Base-by-base conservation (phyloP, 2,888 invertebrate genomes). In the Metalampra italica region DNA sequence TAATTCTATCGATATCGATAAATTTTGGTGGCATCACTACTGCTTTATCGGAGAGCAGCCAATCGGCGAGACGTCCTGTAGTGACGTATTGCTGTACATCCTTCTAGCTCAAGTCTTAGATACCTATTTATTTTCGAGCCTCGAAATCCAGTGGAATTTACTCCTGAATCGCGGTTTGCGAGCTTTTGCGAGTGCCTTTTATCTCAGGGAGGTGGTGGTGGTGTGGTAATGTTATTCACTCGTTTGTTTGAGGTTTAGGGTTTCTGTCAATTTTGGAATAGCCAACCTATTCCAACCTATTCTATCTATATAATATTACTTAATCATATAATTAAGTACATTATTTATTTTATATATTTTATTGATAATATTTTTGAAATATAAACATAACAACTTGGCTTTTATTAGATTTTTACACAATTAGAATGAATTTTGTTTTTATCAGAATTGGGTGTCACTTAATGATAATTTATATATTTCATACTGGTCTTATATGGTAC, bases 11-110 rank as follows among this genome's bases (percentile, higher is more conserved):
- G 3, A 36, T 36, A 36, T 36, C n/a, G n/a, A 36, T n/a, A 36
- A 32, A 32, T 8, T 12, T 37, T 3, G 11, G 7, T 7, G 12
- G n/a, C 55, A 53, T 53, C 74, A 43, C 75, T 77, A 74, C 43
- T n/a, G 38, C 50, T 67, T 72, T 75, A 79, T 78, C 75, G 71
- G 60, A 56, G 64, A 62, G 61, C 66, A 75, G 68, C 75, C 82
- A 82, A 82, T 83, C 76, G 76, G 64, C 63, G 66, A 67, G 54
- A 64, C 64, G 67, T 74, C 71, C 63, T 58, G 54, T 55, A 57
- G 66, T 85, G 82, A 86, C 77, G 76, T 82, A 86, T 86, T 75
- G 71, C 78, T 55, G 65, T 75, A 81, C 83, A 86, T 86, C 82
- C 76, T 75, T 85, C 82, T 78, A 73, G 77, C 75, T 78, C 71